These are phyloP conservation scores for Orbicella faveolata DNA, from an alignment of 64 coral and sea anemone species.

Conservation along the genomic window DNA sequence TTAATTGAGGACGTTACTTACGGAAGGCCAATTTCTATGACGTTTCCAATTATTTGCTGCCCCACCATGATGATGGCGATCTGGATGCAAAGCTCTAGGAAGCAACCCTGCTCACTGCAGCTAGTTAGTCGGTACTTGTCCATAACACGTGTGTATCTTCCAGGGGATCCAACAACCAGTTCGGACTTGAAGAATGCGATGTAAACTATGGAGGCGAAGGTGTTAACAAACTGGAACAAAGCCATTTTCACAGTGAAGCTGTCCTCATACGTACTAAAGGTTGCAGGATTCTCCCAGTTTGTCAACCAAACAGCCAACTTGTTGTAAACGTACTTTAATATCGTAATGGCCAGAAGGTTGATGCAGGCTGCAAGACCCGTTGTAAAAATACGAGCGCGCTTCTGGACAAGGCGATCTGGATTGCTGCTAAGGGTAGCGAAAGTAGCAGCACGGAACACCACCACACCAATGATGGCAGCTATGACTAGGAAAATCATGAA, in stretches of 20 bases:
- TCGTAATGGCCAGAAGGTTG: constrained; percentile 63
- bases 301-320: constrained; percentile 59
- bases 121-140: constrained; percentile 52
- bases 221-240: constrained; percentile 76
- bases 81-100: constrained; percentile 69
- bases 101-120: constrained; percentile 77
- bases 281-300: constrained; percentile 75
- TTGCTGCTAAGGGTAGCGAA: constrained; percentile 40
- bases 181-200: constrained; percentile 75
- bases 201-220: constrained; percentile 69
- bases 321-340: constrained; percentile 49
- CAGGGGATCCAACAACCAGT: constrained; percentile 49
- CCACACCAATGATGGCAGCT: constrained; percentile 55
- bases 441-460: constrained; percentile 66
- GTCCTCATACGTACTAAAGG: constrained; percentile 53
- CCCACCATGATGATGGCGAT: constrained; percentile 60
- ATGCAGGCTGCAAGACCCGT: constrained; percentile 49
- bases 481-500: constrained; percentile 63
- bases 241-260: constrained; percentile 67
- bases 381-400: constrained; percentile 64
- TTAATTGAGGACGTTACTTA: constrained; percentile 28
- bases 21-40: constrained; percentile 72
- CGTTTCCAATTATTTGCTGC: constrained; percentile 72
- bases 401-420: constrained; percentile 15
- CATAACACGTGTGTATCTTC: constrained; percentile 41